These are phyloP conservation scores for Litoditis marina DNA, from an alignment of 2,888 invertebrate species.

Conservation along the genomic window DNA sequence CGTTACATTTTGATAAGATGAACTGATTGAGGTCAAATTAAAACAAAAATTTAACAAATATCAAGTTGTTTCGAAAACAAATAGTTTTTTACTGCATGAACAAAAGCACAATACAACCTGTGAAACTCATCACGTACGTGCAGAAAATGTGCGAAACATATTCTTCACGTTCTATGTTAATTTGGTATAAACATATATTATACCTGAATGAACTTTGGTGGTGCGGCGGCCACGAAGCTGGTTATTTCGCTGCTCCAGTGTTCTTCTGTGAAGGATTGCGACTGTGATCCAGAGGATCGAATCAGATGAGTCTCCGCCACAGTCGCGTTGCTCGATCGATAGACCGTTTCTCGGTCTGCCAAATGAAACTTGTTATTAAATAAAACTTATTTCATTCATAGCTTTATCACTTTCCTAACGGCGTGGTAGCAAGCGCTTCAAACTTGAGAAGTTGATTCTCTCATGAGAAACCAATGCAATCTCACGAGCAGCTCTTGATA, in stretches of 20 bases:
- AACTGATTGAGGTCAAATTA: no score
- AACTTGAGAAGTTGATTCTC: no score
- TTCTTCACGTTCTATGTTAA: not conserved
- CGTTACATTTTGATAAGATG: no score
- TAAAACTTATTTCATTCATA: no score
- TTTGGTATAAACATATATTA: not conserved
- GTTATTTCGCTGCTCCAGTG: constrained; percentile 60
- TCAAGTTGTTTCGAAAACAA: no score
- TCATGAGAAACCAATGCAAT: no score
- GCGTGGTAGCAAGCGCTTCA: no score
- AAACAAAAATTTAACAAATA: no score
- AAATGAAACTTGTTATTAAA: not conserved
- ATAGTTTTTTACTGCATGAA: no score
- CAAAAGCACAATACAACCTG: not conserved
- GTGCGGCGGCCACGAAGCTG: constrained; percentile 55
- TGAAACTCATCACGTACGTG: not conserved
- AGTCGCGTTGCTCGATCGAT: constrained; percentile 41
- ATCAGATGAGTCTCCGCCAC: constrained; percentile 45
- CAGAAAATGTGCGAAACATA: not conserved
- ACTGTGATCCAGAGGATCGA: constrained; percentile 40
- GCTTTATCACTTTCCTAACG: not conserved
- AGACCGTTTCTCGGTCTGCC: constrained; percentile 52
- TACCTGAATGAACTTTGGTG: constrained; percentile 58
- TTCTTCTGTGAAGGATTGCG: constrained; percentile 53
- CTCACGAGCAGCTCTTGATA: no score